Percentiles rank a stretch among this genome's conserved stretches.
These are phyloP conservation scores for Pipa parva DNA, from an alignment of 2,113 vertebrate species.

Conservation along the genomic window DNA sequence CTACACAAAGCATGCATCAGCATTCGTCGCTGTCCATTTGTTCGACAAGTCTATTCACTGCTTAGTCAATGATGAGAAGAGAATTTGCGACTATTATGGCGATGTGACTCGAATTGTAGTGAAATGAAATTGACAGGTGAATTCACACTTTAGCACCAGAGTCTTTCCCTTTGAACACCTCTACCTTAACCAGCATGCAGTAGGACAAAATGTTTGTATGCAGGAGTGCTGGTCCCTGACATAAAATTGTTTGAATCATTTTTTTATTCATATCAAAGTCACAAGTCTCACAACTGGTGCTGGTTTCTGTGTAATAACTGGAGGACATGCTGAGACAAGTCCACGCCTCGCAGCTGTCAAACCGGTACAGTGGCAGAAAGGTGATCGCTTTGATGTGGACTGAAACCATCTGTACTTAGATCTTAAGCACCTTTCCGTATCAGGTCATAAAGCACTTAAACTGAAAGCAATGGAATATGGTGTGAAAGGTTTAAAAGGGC, in stretches of 20 bases:
- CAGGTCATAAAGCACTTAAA: not conserved
- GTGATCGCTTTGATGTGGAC: slow-evolving; percentile 17
- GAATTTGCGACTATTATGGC: no score
- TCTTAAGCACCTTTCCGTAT: not conserved
- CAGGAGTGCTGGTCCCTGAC: not conserved
- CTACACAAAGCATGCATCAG: no score
- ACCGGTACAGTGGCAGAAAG: slow-evolving; percentile 1
- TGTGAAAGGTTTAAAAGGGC: no score
- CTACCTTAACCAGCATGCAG: not conserved
- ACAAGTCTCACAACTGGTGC: slow-evolving; percentile 12
- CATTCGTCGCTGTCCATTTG: no score
- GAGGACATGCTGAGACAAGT: slow-evolving; percentile 17
- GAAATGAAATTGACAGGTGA: not conserved
- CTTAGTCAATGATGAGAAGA: no score
- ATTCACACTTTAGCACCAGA: not conserved
- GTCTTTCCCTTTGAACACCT: not conserved
- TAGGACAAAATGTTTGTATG: not conserved
- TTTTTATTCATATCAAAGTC: not conserved
- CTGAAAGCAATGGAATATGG: no score
- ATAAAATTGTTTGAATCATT: not conserved
- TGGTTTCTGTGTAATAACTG: not conserved
- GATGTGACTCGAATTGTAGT: no score
- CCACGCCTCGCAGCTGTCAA: slow-evolving; percentile 18
- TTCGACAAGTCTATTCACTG: no score
- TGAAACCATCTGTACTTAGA: not conserved